Conservation (phyloP, 2,888 invertebrate genomes). For the Oasisia sp. region DNA sequence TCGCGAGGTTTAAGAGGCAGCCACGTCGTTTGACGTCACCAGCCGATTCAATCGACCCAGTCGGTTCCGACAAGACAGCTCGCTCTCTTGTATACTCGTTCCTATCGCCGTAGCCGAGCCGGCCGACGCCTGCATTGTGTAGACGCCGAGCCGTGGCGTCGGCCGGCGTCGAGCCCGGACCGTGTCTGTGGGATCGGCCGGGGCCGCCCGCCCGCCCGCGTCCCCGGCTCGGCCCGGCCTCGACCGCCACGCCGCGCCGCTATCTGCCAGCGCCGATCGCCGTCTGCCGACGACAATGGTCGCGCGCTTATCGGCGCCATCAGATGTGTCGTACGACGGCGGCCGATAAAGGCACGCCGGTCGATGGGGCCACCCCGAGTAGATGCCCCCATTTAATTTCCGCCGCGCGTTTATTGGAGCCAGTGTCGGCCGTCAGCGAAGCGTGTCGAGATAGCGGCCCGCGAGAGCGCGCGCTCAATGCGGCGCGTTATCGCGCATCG, state of each 20-base stretch:
- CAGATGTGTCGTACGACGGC: neutral
- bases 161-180: neutral
- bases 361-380: neutral
- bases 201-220: neutral
- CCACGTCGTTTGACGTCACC: neutral
- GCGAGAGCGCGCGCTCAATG: neutral
- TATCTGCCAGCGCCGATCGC: conserved; percentile 12
- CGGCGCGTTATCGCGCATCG: neutral
- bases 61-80: neutral
- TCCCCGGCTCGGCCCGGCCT: neutral
- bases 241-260: neutral
- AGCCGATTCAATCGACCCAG: neutral
- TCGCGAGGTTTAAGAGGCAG: neutral
- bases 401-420: conserved; percentile 8
- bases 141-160: neutral
- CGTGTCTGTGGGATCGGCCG: too few species aligned
- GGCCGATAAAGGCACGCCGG: neutral
- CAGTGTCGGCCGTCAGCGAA: neutral
- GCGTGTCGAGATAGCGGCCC: neutral
- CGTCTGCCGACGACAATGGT: neutral
- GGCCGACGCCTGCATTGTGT: conserved; percentile 5
- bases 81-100: neutral
- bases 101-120: neutral
- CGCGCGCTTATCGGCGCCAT: neutral
- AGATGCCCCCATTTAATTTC: conserved; percentile 3